A percentile compares a stretch with the other conserved stretches of the same genome.
phyloP scores from a whole-genome alignment of 2,113 vertebrate species.

The Petaurus breviceps region DNA sequence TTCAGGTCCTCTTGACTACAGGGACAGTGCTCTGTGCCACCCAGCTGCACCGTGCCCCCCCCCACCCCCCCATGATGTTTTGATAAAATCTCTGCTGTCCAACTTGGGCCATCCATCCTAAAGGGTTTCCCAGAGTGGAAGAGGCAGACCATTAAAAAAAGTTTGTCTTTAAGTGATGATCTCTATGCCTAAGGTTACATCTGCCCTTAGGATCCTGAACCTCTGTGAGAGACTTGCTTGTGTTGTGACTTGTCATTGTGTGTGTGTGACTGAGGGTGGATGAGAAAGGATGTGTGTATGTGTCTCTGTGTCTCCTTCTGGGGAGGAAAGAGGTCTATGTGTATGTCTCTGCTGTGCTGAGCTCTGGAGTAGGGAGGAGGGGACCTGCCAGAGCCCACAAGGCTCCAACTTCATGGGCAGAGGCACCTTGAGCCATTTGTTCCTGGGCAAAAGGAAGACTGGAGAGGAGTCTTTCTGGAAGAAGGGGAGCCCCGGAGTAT shows the following conservation, averaged over 20 bases:
- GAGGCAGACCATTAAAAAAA: neutral
- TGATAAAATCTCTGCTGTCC: neutral
- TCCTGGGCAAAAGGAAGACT: neutral
- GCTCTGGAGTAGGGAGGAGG: neutral
- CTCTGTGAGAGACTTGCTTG: neutral
- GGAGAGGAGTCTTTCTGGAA: neutral
- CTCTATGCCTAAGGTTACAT: neutral
- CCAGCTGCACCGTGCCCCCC: too few relatives aligned
- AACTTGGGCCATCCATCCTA: neutral
- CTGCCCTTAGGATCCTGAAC: neutral
- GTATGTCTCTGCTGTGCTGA: neutral
- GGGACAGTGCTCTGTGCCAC: too few relatives aligned
- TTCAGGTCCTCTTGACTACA: too few relatives aligned
- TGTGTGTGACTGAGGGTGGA: neutral
- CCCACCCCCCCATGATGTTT: neutral
- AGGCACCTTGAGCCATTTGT: neutral
- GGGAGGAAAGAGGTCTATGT: neutral
- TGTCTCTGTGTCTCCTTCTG: neutral
- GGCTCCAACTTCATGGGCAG: neutral
- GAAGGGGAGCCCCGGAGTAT: rapidly evolving
- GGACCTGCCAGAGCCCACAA: neutral
- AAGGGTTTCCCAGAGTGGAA: neutral
- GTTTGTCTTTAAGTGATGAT: neutral
- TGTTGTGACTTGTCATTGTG: neutral
- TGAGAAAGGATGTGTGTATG: neutral